Base-by-base conservation (phyloP, 1,140 invertebrate genomes). In the Drosophila mayri region DNA sequence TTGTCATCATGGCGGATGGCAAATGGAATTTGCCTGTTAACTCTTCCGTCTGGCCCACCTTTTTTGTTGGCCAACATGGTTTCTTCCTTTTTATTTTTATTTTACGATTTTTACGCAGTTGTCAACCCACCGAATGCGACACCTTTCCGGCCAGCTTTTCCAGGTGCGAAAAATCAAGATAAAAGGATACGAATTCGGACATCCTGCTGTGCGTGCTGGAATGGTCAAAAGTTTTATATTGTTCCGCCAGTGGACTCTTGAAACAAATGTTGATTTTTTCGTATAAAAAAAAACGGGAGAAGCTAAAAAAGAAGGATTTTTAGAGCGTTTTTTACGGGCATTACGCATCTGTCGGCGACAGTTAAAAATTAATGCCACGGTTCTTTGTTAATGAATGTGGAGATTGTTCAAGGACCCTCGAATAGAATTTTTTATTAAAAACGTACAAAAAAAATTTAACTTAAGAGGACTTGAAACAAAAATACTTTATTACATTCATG, bases 181-280 rank as follows among this genome's bases (percentile, higher is more conserved):
- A 57, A 76, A 67, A 46, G 55, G 65, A 44, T 57, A 14, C 59
- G 72, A 62, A 85, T 77, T 64, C 63, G 60, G 25, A 44, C 58
- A 18, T 38, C 54, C 66, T 54, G 68, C 80, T 71, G 67, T 67
- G 43, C 68, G 66, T 65, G 74, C 57, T 35, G 67, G 57, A 60
- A 70, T 63, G 77, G 65, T 74, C 67, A 63, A 77, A 65, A 66
- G 67, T 86, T 85, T 76, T 86, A 78, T 86, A 78, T 86, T 76
- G 75, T 82, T 37, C 37, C 20, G 22, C 47, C 59, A 35, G 40
- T 35, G 43, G 61, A 50, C 59, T 67, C 62, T 72, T 55, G 43
- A 76, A 73, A 65, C 62, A 76, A 79, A 73, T 70, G 79, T 88
- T 77, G 67, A 77, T 84, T 79, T 80, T 47, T 37, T 10, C 22